phyloP scores from a whole-genome alignment of 2,113 vertebrate species.

The Eulacestoma nigropectus region DNA sequence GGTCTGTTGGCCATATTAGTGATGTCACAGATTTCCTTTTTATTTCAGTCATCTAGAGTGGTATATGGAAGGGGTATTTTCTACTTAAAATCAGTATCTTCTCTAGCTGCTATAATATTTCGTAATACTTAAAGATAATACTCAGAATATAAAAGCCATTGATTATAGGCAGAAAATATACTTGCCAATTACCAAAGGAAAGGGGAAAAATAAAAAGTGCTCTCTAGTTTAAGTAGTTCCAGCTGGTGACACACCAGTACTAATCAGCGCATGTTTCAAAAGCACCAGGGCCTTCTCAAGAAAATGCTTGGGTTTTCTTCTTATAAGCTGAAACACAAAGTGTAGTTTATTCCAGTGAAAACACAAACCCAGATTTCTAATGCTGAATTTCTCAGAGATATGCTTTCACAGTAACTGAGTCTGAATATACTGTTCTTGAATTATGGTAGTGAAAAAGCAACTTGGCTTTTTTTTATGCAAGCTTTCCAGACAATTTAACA shows the following conservation, averaged over 20 bases:
- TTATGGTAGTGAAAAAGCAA: not conserved
- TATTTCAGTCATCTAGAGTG: slow-evolving; percentile 19
- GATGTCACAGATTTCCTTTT: not conserved
- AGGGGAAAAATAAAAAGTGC: slow-evolving; percentile 35
- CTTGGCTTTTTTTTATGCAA: not conserved
- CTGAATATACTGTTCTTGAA: not conserved
- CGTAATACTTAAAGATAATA: slow-evolving; percentile 60
- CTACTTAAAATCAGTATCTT: slow-evolving; percentile 52
- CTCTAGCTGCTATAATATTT: slow-evolving; percentile 41
- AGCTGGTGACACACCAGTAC: slow-evolving; percentile 31
- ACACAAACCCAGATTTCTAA: not conserved
- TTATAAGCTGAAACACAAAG: slow-evolving; percentile 1
- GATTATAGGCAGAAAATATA: slow-evolving; percentile 61
- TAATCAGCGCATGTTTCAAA: slow-evolving; percentile 27
- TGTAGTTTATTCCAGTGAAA: not conserved
- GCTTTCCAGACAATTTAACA: not conserved
- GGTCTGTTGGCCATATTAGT: not conserved
- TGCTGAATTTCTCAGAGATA: not conserved
- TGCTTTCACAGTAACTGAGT: not conserved
- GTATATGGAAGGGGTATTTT: slow-evolving; percentile 37
- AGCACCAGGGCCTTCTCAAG: slow-evolving; percentile 37
- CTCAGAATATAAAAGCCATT: slow-evolving; percentile 63
- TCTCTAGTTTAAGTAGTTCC: slow-evolving; percentile 41
- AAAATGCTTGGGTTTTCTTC: slow-evolving; percentile 24
- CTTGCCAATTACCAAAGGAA: slow-evolving; percentile 56